Conservation (phyloP, 92 coral and sea anemone genomes). For the Diadumene lineata region DNA sequence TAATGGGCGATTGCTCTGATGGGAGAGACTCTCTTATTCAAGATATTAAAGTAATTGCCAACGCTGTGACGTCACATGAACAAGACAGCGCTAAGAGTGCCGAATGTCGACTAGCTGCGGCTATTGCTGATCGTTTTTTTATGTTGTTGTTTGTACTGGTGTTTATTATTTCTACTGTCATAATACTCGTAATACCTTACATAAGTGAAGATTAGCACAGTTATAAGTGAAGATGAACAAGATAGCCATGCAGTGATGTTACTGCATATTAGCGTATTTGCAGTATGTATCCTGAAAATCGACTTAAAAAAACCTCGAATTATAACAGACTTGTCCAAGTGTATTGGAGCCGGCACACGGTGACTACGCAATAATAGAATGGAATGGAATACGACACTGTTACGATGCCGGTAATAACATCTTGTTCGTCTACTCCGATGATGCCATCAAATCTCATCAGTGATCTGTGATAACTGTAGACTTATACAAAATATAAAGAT, state of each 20-base stretch:
- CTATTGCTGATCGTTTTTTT: conserved; percentile 80
- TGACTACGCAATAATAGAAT: too few species aligned
- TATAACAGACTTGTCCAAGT: too few species aligned
- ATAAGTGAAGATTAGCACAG: conserved; percentile 17
- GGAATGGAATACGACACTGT: too few species aligned
- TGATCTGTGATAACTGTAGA: too few species aligned
- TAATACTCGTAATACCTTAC: conserved; percentile 57
- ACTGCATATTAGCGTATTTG: too few species aligned
- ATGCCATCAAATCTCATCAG: too few species aligned
- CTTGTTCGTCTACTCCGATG: too few species aligned
- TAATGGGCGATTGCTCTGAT: not conserved
- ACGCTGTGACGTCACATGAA: conserved; percentile 49
- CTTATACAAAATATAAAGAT: too few species aligned
- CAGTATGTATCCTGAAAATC: too few species aligned
- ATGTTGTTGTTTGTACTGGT: conserved; percentile 65
- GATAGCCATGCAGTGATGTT: not conserved
- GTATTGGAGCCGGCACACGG: too few species aligned
- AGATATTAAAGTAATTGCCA: conserved; percentile 48
- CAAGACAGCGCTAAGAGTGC: conserved; percentile 41
- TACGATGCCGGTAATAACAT: too few species aligned
- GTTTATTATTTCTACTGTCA: conserved; percentile 52
- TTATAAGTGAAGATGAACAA: not conserved
- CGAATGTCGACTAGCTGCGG: conserved; percentile 74
- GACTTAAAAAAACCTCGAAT: too few species aligned
- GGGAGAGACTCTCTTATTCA: conserved; percentile 9